Base-by-base conservation (phyloP, 2,888 invertebrate genomes). In the Cancer borealis region DNA sequence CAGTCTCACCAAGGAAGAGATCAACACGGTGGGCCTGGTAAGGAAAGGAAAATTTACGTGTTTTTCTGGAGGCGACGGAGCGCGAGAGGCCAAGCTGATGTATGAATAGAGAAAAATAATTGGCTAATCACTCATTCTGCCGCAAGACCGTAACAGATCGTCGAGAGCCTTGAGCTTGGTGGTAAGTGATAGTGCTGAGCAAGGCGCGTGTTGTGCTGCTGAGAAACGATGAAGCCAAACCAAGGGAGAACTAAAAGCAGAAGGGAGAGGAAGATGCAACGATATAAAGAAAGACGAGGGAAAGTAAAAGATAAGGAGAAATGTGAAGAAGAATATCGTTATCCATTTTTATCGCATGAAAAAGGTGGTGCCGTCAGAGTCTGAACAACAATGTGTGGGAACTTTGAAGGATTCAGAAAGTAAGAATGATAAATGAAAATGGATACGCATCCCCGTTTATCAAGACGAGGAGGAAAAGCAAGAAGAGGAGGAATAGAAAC, bases 341-440 rank as follows among this genome's bases (percentile, higher is more conserved):
- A 12, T 17, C 79, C 26, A 30, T 79, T 30, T 30, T 30, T 79
- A 30, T 79, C 1, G 30, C 79, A 8, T 12, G 30, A 3, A 79
- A 30, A 21, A 30, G 79, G 79, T 12, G 30, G 14, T 79, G 26
- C 30, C 12, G 26, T 21, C n/a, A 6, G 66, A 2, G 30, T 79
- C 30, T 79, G 79, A 12, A 79, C 30, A 21, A 12, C 79, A 30
- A 30, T 30, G 30, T 79, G 79, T 79, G 79, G 30, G 8, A 79
- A 79, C 79, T 79, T 79, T 79, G 12, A 21, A 14, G 73, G 73
- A 73, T 73, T 73, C 73, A n/a, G 73, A 73, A 73, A 73, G 73
- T 73, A 21, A 73, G 73, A n/a, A 73, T 73, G 73, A 73, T 73
- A 4, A 73, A 73, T 73, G 73, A 54, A 54, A 54, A 54, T 14